A percentile compares a stretch with the other conserved stretches of the same genome.
Evolutionary conservation across 2,113 vertebrate genomes (phyloP).

Genomic region (Mola mola): DNA sequence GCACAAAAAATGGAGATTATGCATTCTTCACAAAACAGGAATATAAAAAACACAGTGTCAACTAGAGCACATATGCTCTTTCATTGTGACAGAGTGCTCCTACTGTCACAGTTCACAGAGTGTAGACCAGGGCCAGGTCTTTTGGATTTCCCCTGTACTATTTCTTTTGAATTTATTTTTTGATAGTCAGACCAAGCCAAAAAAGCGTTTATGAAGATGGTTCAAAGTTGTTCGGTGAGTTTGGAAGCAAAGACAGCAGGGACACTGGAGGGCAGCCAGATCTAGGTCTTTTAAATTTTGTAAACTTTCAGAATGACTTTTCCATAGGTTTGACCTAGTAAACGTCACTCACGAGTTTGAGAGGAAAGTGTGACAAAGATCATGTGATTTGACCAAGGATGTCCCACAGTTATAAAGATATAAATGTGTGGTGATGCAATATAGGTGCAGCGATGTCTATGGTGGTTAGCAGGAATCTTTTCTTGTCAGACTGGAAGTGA

Average conservation of each 20-base stretch:
- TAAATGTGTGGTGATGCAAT: constrained; percentile 12
- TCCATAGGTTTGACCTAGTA: background rate
- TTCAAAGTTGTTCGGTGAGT: background rate
- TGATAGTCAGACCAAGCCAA: too few species aligned
- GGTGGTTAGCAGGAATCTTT: too few species aligned
- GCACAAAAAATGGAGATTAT: constrained; percentile 12
- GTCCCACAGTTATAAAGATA: constrained; percentile 39
- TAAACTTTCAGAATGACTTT: background rate
- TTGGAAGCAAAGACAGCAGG: background rate
- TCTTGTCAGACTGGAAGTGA: too few species aligned
- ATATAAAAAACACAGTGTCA: constrained; percentile 13
- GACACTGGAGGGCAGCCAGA: too few species aligned
- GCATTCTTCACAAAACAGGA: constrained; percentile 25
- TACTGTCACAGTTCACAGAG: too few species aligned
- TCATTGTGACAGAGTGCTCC: too few species aligned
- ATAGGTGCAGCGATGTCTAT: background rate
- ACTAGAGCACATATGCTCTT: background rate
- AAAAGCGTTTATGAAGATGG: too few species aligned
- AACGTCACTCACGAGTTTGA: constrained; percentile 5
- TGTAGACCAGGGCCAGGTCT: too few species aligned
- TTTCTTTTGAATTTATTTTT: too few species aligned
- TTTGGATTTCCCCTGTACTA: too few species aligned
- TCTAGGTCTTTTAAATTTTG: background rate
- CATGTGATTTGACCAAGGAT: constrained; percentile 1
- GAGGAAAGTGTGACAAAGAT: background rate